Conservation (phyloP, 2,113 vertebrate species). For the Cathartes aura region DNA sequence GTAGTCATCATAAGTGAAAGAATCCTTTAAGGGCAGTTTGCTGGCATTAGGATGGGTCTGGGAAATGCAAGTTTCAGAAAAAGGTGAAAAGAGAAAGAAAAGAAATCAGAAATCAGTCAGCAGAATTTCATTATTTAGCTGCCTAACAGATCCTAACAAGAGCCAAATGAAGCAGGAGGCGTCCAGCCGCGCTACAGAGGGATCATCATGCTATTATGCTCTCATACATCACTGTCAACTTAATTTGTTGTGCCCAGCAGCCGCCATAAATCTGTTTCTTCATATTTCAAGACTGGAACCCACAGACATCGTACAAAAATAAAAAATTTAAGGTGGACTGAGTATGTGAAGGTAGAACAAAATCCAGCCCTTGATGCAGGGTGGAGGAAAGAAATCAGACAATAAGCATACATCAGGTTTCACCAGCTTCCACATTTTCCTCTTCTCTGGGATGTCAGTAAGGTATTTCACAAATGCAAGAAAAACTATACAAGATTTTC, state of each 20-base stretch:
- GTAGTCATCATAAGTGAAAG: constrained; percentile 98
- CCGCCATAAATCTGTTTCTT: constrained; percentile 95
- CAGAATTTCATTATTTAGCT: constrained; percentile 89
- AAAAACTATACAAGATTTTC: background rate
- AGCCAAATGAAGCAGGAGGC: constrained; percentile 87
- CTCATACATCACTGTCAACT: constrained; percentile 97
- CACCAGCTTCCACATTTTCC: background rate
- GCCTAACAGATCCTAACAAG: constrained; percentile 92
- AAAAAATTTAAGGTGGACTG: constrained; percentile 75
- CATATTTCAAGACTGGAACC: constrained; percentile 85
- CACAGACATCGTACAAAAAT: constrained; percentile 75
- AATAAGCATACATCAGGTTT: background rate
- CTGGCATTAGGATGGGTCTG: constrained; percentile 96
- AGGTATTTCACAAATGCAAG: background rate
- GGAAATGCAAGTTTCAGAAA: constrained; percentile 70
- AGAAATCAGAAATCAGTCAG: constrained; percentile 84
- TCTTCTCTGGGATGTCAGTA: background rate
- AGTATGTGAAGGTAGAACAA: constrained; percentile 12
- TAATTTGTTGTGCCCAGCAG: constrained; percentile 97
- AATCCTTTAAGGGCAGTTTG: constrained; percentile 97
- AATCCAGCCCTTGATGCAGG: background rate
- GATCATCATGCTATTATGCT: constrained; percentile 85
- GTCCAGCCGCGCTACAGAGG: constrained; percentile 79
- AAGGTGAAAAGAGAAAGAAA: constrained; percentile 64
- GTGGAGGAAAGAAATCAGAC: background rate